These are phyloP conservation scores for Meteorus sp. DNA, from an alignment of 1,140 invertebrate genomes.

Conservation along the genomic window DNA sequence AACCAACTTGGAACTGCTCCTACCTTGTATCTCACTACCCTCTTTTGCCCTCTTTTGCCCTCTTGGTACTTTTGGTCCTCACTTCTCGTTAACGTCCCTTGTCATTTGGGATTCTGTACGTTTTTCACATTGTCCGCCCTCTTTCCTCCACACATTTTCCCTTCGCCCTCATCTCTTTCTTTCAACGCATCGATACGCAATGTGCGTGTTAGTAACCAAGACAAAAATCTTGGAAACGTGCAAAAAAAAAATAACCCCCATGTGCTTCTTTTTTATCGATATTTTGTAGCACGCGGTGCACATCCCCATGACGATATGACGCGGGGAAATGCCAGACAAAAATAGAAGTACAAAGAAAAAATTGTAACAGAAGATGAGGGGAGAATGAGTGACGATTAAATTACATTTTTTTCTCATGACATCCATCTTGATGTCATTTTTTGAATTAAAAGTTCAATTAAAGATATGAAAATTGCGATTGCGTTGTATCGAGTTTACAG, in stretches of 20 bases:
- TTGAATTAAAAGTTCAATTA: too few species aligned
- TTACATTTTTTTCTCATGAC: neutral
- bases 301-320: conserved; percentile 38
- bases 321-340: neutral
- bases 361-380: too few species aligned
- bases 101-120: conserved; percentile 35
- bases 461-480: too few species aligned
- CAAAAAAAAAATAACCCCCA: too few species aligned
- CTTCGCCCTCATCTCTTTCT: too few species aligned
- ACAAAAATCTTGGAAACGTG: too few species aligned
- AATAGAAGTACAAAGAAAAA: neutral
- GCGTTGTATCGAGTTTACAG: too few species aligned
- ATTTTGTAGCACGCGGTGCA: conserved; percentile 34
- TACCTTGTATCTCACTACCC: too few species aligned
- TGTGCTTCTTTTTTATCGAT: conserved; percentile 17
- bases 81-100: conserved; percentile 19
- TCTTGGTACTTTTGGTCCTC: conserved; percentile 8
- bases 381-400: neutral
- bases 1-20: conserved; percentile 4
- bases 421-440: too few species aligned
- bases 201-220: too few species aligned
- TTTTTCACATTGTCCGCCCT: conserved; percentile 23
- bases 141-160: conserved; percentile 14
- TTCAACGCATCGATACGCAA: too few species aligned
- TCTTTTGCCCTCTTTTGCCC: conserved; percentile 26